Evolutionary conservation across 2,113 vertebrate species (phyloP).

Genomic region (Pterocles gutturalis): DNA sequence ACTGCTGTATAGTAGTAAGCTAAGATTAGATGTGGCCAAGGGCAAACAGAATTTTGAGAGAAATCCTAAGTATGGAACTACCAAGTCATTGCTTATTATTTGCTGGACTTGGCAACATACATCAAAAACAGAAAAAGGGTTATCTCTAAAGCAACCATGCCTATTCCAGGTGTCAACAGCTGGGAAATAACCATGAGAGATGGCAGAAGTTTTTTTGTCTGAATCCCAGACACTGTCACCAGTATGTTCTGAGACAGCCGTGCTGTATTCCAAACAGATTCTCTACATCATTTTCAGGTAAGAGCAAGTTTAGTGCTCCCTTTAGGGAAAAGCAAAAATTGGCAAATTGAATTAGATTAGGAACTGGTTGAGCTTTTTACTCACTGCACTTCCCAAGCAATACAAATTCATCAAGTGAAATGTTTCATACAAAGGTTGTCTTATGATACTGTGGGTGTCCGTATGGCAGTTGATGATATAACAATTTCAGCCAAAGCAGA

Average conservation of each 20-base stretch:
- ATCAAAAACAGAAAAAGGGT: neutral
- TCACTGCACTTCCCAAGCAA: neutral
- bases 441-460: neutral
- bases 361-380: neutral
- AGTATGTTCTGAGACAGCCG: neutral
- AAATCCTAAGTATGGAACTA: neutral
- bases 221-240: neutral
- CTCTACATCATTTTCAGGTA: neutral
- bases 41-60: neutral
- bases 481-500: neutral
- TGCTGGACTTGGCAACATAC: neutral
- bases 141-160: neutral
- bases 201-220: neutral
- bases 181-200: neutral
- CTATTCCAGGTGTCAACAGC: neutral
- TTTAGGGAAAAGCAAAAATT: neutral
- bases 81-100: neutral
- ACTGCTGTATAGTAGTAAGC: accelerated
- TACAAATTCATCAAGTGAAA: neutral
- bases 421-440: neutral
- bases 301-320: neutral
- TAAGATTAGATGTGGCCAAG: neutral
- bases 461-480: neutral
- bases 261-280: neutral
- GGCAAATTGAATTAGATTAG: neutral